These are phyloP conservation scores for Blomia tropicalis DNA, from an alignment of 2,888 invertebrate species.

Conservation along the genomic window DNA sequence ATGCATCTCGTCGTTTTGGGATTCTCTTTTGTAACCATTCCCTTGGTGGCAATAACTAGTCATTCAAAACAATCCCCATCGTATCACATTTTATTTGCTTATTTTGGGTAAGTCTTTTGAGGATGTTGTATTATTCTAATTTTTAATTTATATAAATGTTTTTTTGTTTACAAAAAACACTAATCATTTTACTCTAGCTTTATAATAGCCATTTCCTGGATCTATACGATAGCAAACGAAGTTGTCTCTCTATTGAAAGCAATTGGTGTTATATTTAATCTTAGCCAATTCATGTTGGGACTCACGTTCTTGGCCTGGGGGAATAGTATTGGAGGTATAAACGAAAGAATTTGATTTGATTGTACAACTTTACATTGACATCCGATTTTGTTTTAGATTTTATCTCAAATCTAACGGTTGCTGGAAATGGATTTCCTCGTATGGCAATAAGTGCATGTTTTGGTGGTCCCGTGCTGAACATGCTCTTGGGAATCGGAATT, in stretches of 20 bases:
- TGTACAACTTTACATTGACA: background rate
- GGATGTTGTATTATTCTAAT: background rate
- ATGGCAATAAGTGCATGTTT: constrained; percentile 42
- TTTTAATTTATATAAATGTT: background rate
- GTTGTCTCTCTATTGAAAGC: constrained; percentile 41
- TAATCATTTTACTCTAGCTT: constrained; percentile 32
- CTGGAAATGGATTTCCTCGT: constrained; percentile 39
- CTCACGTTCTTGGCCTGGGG: constrained; percentile 42
- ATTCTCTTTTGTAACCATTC: constrained; percentile 32
- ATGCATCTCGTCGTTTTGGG: constrained; percentile 31
- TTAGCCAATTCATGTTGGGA: constrained; percentile 39
- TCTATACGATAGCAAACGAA: constrained; percentile 47
- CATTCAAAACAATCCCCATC: constrained; percentile 34
- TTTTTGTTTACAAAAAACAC: background rate
- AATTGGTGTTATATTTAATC: constrained; percentile 38
- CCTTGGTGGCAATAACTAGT: constrained; percentile 35
- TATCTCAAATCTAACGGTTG: constrained; percentile 40
- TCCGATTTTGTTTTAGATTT: constrained; percentile 34
- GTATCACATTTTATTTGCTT: constrained; percentile 40
- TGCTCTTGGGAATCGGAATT: constrained; percentile 21
- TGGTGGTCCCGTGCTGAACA: constrained; percentile 42
- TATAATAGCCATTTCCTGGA: constrained; percentile 43
- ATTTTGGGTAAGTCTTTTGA: constrained; percentile 38
- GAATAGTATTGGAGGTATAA: constrained; percentile 39
- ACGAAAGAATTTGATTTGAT: background rate